Evolutionary conservation across 2,797 vertebrate species (phyloP), one percentile per base, ranked within the genome.

Genomic region (Acipenser transmontanus): DNA sequence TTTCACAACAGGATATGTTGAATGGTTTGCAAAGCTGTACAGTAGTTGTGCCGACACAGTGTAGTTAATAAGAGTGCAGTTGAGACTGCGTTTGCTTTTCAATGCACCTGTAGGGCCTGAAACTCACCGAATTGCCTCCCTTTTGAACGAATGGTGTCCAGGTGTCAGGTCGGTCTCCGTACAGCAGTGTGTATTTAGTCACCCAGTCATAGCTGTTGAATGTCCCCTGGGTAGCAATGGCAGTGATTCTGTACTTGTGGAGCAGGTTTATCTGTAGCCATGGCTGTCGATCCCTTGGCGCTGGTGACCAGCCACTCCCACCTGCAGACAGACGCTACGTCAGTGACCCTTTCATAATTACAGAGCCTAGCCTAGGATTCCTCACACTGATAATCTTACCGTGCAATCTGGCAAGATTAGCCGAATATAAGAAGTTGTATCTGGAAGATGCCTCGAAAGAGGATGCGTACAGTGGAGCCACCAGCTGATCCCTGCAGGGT

Each of bases 141-240:
- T 77, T 91, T 87, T 98, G 97, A 79, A 97, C 93, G 83, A 97
- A 99, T 0, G 96, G 95, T 6, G 94, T 98, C 97, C 97, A 99
- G 77, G 92, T 93, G 70, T 94, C 93, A 0, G 93, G 92, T 8
- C 94, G 90, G 80, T 99, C 97, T 2, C 95, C 95, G 0, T 94
- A 98, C 8, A 99, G 93, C 69, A 99, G 80, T 1, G 90, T 95
- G 87, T 98, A 99, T 74, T 90, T 96, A 0, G 93, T 92, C 61
- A 98, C 85, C 97, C 97, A 99, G 78, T 99, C 96, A 1, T 89
- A 93, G 0, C 93, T 95, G 84, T 98, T 98, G 83, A 96, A 97
- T 51, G 94, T 95, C 50, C 97, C 96, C 81, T 99, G 97, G 0
- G 97, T 99, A 79, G 96, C 94, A 59, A 99, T 93, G 0, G 93